A percentile compares a stretch with the other conserved stretches of the same genome.
These are phyloP conservation scores for Cyclopterus lumpus DNA, from an alignment of 2,797 vertebrate genomes.

Conservation along the genomic window DNA sequence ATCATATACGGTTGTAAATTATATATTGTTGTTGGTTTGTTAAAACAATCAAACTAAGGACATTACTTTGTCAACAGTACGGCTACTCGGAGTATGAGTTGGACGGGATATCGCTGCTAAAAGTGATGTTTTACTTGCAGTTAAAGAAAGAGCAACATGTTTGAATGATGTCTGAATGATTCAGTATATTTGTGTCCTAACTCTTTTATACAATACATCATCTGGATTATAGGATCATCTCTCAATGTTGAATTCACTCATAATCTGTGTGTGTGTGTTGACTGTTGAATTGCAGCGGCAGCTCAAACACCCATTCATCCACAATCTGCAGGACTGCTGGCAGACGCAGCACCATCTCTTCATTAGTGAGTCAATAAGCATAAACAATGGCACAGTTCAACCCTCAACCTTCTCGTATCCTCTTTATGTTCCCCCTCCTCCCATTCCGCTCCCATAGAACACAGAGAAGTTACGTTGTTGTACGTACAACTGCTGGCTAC, in stretches of 20 bases:
- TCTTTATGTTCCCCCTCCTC: background rate
- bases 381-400: slow-evolving; percentile 39
- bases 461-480: background rate
- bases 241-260: slow-evolving; percentile 49
- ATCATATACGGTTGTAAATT: background rate
- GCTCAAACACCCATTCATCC: slow-evolving; percentile 91
- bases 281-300: slow-evolving; percentile 85
- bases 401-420: background rate
- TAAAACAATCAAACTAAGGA: background rate
- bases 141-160: background rate
- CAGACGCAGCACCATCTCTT: slow-evolving; percentile 92
- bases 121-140: background rate
- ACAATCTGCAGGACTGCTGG: slow-evolving; percentile 92
- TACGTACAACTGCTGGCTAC: slow-evolving; percentile 23
- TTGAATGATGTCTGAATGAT: background rate
- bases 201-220: background rate
- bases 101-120: background rate
- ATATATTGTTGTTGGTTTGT: background rate
- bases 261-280: slow-evolving; percentile 35
- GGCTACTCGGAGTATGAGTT: background rate
- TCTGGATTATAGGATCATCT: background rate
- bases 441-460: background rate
- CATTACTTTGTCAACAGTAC: no score
- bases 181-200: background rate
- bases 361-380: slow-evolving; percentile 89